A percentile compares a stretch with the other conserved stretches of the same genome.
These are phyloP conservation scores for Callosobruchus maculatus DNA, from an alignment of 2,888 invertebrate species.

Conservation along the genomic window DNA sequence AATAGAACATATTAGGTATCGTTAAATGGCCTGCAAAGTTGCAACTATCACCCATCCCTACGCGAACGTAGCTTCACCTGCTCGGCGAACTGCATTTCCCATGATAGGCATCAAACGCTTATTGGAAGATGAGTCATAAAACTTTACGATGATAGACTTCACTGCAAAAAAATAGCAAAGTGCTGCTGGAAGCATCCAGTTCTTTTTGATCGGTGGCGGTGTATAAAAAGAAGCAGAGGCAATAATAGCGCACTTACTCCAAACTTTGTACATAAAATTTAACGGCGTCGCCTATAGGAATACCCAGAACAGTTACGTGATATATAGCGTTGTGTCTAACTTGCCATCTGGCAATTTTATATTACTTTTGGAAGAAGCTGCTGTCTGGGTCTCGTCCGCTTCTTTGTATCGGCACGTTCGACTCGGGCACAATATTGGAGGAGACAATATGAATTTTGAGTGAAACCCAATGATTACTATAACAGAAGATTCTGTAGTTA, in stretches of 20 bases:
- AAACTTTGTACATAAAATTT: conserved; percentile 41
- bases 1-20: too few species aligned
- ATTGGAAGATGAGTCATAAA: background rate
- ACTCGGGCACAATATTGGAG: background rate
- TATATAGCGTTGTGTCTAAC: conserved; percentile 25
- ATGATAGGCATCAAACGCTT: background rate
- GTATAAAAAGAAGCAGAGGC: conserved; percentile 16
- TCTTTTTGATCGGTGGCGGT: background rate
- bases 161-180: background rate
- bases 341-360: conserved; percentile 33
- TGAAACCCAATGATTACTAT: too few species aligned
- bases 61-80: background rate
- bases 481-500: too few species aligned
- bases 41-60: background rate
- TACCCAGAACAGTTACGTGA: conserved; percentile 31
- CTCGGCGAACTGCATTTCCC: background rate
- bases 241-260: conserved; percentile 35
- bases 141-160: background rate
- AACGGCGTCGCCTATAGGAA: conserved; percentile 33
- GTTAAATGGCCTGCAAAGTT: background rate
- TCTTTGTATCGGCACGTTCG: background rate
- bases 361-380: conserved; percentile 16
- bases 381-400: background rate
- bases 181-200: background rate
- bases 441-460: background rate